Evolutionary conservation across 2,888 invertebrate genomes (phyloP), one percentile per base, ranked within the genome.

Genomic region (Aphidius colemani): DNA sequence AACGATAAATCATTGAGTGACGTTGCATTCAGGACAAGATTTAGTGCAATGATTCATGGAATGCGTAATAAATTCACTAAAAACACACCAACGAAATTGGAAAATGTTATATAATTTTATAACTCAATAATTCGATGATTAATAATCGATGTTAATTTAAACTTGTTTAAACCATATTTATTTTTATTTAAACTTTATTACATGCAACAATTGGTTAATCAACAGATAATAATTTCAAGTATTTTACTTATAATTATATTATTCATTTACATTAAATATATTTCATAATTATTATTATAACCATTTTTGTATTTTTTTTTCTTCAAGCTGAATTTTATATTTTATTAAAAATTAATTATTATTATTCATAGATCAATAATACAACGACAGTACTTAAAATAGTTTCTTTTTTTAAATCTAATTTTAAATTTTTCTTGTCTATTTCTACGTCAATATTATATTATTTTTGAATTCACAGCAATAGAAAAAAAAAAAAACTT

Each of bases 11-110:
- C 69, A 5, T 64, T 65, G 11, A 67, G 68, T 57, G 30, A 30
- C 4, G 5, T 30, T 4, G 2, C 30, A 13, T n/a, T 9, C n/a
- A 56, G 45, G 75, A 75, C 56, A 43, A 75, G 74, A 67, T 72
- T 81, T 48, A 75, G 73, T 63, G 72, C 76, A 18, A 74, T 79
- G 64, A 71, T 80, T n/a, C 73, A 72, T 40, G 74, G 76, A 43
- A 77, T 78, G 66, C 71, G 75, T 45, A 69, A 73, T 53, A 69
- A 71, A 61, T 74, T 78, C 40, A 68, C 71, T 13, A 75, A 74
- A 70, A 70, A 66, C 55, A 57, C 67, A 30, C 9, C 53, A 1
- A 7, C 18, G 0, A 30, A 78, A 76, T 76, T 30, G 30, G 30
- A 30, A 30, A 30, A 30, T 30, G 30, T 30, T 30, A 30, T 30